phyloP scores from a whole-genome alignment of 2,113 vertebrate genomes.

The Sus scrofa region T2T-Sscrofa CM000830.6:11628501-11629000 shows the following conservation, averaged over 20 bases:
- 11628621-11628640: not conserved
- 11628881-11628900: no score
- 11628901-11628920: not conserved
- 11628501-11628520: not conserved
- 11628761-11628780: no score
- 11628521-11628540: not conserved
- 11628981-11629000: not conserved
- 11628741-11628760: no score
- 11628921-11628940: not conserved
- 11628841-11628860: no score
- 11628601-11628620: slow-evolving; percentile 28
- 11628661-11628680: not conserved
- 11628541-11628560: not conserved
- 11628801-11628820: no score
- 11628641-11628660: not conserved
- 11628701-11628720: no score
- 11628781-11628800: no score
- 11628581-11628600: not conserved
- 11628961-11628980: not conserved
- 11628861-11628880: no score
- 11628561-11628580: not conserved
- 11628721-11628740: no score
- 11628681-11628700: slow-evolving; percentile 38
- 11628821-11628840: no score
- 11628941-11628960: not conserved